phyloP scores from a whole-genome alignment of 2,888 invertebrate genomes.

The Terebella lapidaria region DNA sequence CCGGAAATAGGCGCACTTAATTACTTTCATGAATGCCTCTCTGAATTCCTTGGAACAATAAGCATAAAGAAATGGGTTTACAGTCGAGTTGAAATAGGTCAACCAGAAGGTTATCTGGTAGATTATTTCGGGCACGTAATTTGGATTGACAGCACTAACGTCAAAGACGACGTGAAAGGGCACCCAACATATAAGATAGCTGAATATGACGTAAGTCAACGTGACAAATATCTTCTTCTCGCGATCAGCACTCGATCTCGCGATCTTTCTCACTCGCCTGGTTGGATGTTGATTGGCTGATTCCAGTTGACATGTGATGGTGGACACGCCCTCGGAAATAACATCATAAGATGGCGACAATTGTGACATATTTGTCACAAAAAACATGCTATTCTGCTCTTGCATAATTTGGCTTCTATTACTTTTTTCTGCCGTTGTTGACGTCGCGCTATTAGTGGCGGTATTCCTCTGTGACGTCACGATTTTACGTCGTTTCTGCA shows the following conservation, averaged over 20 bases:
- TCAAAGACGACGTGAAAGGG: constrained; percentile 29
- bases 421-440: background rate
- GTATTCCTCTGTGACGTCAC: background rate
- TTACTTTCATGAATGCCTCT: constrained; percentile 17
- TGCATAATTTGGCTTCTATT: background rate
- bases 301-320: background rate
- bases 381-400: background rate
- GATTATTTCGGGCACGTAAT: constrained; percentile 18
- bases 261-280: too few species aligned
- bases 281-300: too few species aligned
- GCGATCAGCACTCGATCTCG: constrained; percentile 7
- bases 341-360: background rate
- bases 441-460: background rate
- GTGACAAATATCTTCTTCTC: constrained; percentile 25
- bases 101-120: constrained; percentile 26
- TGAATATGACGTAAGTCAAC: constrained; percentile 20
- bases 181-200: constrained; percentile 26
- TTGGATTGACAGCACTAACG: constrained; percentile 20
- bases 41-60: constrained; percentile 22
- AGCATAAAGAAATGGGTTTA: constrained; percentile 27
- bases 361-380: background rate
- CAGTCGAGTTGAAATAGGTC: constrained; percentile 26
- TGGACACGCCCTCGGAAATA: background rate
- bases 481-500: constrained; percentile 18
- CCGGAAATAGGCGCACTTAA: constrained; percentile 13